A percentile compares a stretch with the other conserved stretches of the same genome.
These are phyloP conservation scores for Polydrusus pterygomalis DNA, from an alignment of 2,888 invertebrate species.

Conservation along the genomic window DNA sequence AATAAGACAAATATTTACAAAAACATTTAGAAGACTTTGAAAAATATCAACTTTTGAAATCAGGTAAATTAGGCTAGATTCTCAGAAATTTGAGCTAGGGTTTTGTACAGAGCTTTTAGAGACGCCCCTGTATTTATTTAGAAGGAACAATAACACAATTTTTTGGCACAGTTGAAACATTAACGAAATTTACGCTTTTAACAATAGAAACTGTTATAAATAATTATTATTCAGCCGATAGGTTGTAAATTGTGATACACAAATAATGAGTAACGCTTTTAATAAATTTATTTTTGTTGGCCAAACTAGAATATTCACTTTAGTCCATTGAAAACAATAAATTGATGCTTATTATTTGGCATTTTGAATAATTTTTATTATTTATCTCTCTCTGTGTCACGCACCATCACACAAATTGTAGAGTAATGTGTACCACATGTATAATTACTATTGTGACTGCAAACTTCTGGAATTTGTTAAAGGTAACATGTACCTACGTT, in stretches of 20 bases:
- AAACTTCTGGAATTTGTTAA: too few species aligned
- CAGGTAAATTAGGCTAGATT: too few species aligned
- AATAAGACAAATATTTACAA: too few species aligned
- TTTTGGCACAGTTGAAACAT: slow-evolving; percentile 17
- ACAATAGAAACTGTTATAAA: slow-evolving; percentile 47
- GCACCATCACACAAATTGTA: too few species aligned
- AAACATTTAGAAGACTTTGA: too few species aligned
- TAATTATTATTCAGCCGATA: slow-evolving; percentile 32
- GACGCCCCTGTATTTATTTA: slow-evolving; percentile 11
- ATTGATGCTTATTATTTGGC: not conserved
- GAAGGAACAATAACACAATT: slow-evolving; percentile 11
- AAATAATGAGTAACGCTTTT: slow-evolving; percentile 32
- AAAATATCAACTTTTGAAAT: too few species aligned
- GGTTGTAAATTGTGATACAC: slow-evolving; percentile 33
- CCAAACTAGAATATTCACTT: slow-evolving; percentile 17
- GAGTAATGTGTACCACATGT: too few species aligned
- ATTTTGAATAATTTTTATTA: not conserved
- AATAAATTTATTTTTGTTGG: slow-evolving; percentile 26
- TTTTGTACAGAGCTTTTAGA: too few species aligned
- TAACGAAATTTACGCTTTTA: slow-evolving; percentile 8
- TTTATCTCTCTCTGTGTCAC: too few species aligned
- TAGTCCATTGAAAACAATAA: slow-evolving; percentile 22
- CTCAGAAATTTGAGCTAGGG: too few species aligned
- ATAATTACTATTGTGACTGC: too few species aligned
- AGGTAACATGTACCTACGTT: too few species aligned